Evolutionary conservation across 2,888 invertebrate genomes (phyloP).

Genomic region (Drosophila histrio): DNA sequence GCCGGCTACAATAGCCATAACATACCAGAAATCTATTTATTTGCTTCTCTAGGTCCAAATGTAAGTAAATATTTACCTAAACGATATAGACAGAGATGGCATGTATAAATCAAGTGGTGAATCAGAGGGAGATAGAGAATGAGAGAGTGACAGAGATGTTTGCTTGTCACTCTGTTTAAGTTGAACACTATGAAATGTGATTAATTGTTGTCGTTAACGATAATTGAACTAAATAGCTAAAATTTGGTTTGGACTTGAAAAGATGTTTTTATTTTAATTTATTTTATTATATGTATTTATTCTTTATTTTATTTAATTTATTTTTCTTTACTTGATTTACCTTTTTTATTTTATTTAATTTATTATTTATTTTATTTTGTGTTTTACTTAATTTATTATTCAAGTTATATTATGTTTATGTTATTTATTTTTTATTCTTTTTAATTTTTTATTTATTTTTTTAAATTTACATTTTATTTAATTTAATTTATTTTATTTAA

Average conservation of each 20-base stretch:
- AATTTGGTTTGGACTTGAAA: too few relatives aligned
- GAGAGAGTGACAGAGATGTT: background rate
- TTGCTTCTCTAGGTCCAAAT: constrained; percentile 89
- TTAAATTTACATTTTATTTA: too few relatives aligned
- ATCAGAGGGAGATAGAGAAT: background rate
- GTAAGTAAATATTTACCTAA: constrained; percentile 84
- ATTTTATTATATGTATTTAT: background rate
- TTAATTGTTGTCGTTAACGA: background rate
- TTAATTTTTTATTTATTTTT: too few relatives aligned
- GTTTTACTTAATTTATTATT: too few relatives aligned
- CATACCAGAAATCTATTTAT: constrained; percentile 92
- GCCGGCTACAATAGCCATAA: constrained; percentile 91
- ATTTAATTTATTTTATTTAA: too few relatives aligned
- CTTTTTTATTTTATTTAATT: too few relatives aligned
- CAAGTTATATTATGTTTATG: too few relatives aligned
- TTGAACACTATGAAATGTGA: too few relatives aligned
- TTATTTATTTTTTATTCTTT: too few relatives aligned
- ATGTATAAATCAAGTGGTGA: background rate
- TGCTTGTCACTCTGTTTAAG: background rate
- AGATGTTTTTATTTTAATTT: constrained; percentile 14
- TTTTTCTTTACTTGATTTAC: too few relatives aligned
- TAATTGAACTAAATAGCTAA: background rate
- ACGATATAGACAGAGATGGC: constrained; percentile 15
- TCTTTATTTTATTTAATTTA: too few relatives aligned
- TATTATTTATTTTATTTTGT: too few relatives aligned